Percentiles rank a stretch among this genome's conserved stretches.
Conservation (phyloP, 2,797 vertebrate species). For the Leptoclinus maculatus region DNA sequence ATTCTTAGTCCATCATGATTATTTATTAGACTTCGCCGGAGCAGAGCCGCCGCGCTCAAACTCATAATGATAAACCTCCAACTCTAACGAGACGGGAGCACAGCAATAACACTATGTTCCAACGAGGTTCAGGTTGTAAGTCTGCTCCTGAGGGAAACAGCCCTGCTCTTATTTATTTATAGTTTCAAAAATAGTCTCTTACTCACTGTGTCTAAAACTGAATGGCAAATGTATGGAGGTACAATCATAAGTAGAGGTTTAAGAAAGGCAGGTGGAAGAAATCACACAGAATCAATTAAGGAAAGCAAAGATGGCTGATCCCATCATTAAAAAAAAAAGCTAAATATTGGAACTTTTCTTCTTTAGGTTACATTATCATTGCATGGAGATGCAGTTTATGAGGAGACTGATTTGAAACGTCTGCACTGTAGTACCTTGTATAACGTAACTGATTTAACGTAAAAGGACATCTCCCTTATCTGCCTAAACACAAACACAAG, state of each 20-base stretch:
- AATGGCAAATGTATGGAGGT: neutral
- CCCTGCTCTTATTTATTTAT: constrained; percentile 16
- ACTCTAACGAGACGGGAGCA: neutral
- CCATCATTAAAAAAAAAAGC: neutral
- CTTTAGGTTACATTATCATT: too few relatives aligned
- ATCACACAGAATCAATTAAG: neutral
- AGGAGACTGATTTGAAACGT: too few relatives aligned
- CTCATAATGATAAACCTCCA: constrained; percentile 7
- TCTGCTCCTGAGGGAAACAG: neutral
- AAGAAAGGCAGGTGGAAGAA: neutral
- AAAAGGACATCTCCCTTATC: neutral
- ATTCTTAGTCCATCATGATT: neutral
- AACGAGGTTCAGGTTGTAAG: constrained; percentile 4
- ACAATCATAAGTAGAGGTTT: neutral
- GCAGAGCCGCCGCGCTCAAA: neutral
- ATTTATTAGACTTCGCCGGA: constrained; percentile 12
- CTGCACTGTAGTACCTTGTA: too few relatives aligned
- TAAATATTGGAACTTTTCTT: too few relatives aligned
- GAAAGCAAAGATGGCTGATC: neutral
- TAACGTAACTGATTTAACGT: neutral
- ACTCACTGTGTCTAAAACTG: neutral
- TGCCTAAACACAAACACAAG: constrained; percentile 1
- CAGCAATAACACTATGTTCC: neutral
- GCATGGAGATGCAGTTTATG: too few relatives aligned
- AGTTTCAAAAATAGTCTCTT: constrained; percentile 6